Percentiles rank a stretch among this genome's conserved stretches.
Conservation (phyloP, 2,113 vertebrate species). For the Galbula dea region DNA sequence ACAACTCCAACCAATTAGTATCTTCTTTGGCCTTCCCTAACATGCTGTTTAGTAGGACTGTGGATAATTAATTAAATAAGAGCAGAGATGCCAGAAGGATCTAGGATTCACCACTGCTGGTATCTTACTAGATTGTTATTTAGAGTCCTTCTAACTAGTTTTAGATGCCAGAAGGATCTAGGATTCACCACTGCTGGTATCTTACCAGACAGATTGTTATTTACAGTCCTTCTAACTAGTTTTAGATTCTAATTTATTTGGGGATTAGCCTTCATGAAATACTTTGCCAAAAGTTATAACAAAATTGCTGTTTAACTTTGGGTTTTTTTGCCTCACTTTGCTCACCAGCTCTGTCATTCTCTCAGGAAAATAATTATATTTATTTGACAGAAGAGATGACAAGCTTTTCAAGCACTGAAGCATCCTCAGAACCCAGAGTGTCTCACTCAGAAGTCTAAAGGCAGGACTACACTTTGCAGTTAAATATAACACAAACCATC, state of each 20-base stretch:
- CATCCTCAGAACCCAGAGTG: background rate
- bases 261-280: background rate
- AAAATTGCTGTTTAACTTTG: background rate
- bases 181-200: background rate
- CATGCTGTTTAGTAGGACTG: background rate
- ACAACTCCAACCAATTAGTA: conserved; percentile 28
- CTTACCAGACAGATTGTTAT: background rate
- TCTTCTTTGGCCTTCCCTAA: background rate
- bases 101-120: background rate
- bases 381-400: conserved; percentile 3
- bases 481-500: conserved; percentile 47
- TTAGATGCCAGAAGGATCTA: background rate
- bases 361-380: background rate
- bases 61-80: conserved; percentile 12
- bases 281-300: background rate
- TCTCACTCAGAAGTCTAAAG: conserved; percentile 28
- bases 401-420: background rate
- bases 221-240: background rate
- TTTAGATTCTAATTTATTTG: background rate
- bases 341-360: background rate
- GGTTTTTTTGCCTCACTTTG: background rate
- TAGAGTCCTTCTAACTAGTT: background rate
- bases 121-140: background rate
- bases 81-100: background rate
- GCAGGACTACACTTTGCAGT: conserved; percentile 4